A percentile compares a stretch with the other conserved stretches of the same genome.
phyloP scores from a whole-genome alignment of 2,797 vertebrate species.

The Sparidentex hasta region DNA sequence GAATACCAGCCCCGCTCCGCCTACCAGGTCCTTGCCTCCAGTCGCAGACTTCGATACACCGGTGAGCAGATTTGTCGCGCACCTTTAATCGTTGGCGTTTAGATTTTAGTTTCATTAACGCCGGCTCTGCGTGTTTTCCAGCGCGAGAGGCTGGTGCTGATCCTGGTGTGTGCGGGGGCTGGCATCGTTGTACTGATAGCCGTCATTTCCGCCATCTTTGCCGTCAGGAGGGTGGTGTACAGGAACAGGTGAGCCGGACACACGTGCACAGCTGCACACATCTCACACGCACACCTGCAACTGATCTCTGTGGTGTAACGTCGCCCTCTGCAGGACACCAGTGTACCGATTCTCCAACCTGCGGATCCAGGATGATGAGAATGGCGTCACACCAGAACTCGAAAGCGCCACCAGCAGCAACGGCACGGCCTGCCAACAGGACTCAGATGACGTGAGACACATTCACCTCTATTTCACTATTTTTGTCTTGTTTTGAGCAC shows the following conservation, averaged over 20 bases:
- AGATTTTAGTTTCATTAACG: background rate
- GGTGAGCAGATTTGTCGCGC: constrained; percentile 62
- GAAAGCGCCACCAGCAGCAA: constrained; percentile 75
- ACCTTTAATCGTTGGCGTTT: background rate
- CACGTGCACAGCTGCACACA: background rate
- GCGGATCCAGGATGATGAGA: constrained; percentile 78
- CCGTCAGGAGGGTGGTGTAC: constrained; percentile 74
- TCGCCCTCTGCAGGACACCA: constrained; percentile 70
- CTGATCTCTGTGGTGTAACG: constrained; percentile 10
- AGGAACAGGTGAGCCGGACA: constrained; percentile 73
- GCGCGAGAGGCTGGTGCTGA: constrained; percentile 81
- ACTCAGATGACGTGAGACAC: constrained; percentile 83
- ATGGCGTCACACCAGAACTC: constrained; percentile 48
- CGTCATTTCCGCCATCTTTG: constrained; percentile 62
- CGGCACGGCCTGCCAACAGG: constrained; percentile 70
- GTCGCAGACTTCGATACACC: constrained; percentile 71
- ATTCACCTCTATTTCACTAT: background rate
- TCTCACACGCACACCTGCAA: no score
- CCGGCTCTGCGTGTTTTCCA: constrained; percentile 54
- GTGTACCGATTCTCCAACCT: constrained; percentile 86
- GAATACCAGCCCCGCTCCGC: constrained; percentile 58
- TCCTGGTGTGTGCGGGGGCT: constrained; percentile 78
- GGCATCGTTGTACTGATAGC: constrained; percentile 73
- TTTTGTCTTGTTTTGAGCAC: background rate
- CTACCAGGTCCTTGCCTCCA: constrained; percentile 40